Evolutionary conservation across 2,113 vertebrate species (phyloP).

Genomic region (Procavia capensis): DNA sequence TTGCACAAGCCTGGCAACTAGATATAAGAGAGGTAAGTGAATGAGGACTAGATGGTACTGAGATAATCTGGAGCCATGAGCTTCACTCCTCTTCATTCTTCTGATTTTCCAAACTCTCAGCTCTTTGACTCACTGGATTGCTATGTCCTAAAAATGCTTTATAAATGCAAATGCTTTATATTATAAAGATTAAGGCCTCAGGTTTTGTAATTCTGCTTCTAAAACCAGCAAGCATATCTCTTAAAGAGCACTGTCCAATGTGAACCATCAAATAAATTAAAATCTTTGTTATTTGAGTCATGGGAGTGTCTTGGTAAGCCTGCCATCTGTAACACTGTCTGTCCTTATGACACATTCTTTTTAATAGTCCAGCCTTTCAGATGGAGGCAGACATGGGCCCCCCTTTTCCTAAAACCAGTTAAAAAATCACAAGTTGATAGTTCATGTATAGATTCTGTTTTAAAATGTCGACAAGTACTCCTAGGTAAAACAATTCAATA

Average conservation of each 20-base stretch:
- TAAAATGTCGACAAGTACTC: neutral
- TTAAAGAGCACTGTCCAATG: neutral
- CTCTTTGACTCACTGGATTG: neutral
- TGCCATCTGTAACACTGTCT: neutral
- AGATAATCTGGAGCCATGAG: neutral
- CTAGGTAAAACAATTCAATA: neutral
- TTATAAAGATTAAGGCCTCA: neutral
- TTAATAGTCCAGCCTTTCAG: neutral
- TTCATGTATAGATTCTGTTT: neutral
- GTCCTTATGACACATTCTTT: neutral
- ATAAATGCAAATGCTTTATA: neutral
- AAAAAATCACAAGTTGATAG: neutral
- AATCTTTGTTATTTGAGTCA: neutral
- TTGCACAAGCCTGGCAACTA: neutral
- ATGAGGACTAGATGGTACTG: neutral
- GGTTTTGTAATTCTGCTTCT: constrained; percentile 40
- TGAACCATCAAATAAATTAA: neutral
- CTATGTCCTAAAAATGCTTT: neutral
- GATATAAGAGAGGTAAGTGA: constrained; percentile 42
- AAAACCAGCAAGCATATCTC: constrained; percentile 9
- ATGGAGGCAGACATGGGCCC: neutral
- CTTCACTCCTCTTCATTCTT: constrained; percentile 52
- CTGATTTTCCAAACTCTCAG: constrained; percentile 22
- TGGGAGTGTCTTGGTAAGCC: neutral
- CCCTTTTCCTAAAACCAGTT: neutral